Conservation (phyloP, 2,113 vertebrate species). For the Melospiza melodia region DNA sequence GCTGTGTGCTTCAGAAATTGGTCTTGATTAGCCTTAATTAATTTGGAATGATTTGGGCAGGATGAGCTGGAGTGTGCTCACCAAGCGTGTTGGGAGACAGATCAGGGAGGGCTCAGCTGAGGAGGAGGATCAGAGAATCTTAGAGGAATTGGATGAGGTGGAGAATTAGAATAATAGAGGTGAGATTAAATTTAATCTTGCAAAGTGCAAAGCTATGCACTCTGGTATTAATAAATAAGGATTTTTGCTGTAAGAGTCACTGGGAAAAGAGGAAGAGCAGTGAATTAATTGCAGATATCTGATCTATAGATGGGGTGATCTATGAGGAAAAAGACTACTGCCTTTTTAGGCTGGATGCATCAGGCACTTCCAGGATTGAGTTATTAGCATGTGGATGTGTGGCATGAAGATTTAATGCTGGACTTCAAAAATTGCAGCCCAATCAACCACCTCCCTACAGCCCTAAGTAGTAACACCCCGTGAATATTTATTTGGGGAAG, state of each 20-base stretch:
- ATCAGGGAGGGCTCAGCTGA: neutral
- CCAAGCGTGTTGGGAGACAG: neutral
- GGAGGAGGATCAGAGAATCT: neutral
- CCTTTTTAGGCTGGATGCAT: neutral
- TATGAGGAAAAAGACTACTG: neutral
- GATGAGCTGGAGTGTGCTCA: neutral
- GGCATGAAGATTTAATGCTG: neutral
- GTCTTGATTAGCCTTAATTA: constrained; percentile 1
- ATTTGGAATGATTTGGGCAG: neutral
- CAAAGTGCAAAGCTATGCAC: neutral
- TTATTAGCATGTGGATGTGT: too few relatives aligned
- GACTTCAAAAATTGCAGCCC: neutral
- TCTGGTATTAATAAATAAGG: constrained; percentile 3
- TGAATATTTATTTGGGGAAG: neutral
- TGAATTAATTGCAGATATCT: neutral
- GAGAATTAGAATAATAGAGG: neutral
- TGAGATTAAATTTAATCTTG: constrained; percentile 6
- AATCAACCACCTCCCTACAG: neutral
- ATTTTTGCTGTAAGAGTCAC: neutral
- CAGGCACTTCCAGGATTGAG: neutral
- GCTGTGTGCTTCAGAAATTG: neutral
- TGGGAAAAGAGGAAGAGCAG: neutral
- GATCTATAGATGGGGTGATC: neutral
- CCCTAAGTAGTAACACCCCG: neutral
- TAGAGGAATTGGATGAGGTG: neutral